These are phyloP conservation scores for Palythoa heliodiscus DNA, from an alignment of 92 coral and sea anemone genomes.

Conservation along the genomic window DNA sequence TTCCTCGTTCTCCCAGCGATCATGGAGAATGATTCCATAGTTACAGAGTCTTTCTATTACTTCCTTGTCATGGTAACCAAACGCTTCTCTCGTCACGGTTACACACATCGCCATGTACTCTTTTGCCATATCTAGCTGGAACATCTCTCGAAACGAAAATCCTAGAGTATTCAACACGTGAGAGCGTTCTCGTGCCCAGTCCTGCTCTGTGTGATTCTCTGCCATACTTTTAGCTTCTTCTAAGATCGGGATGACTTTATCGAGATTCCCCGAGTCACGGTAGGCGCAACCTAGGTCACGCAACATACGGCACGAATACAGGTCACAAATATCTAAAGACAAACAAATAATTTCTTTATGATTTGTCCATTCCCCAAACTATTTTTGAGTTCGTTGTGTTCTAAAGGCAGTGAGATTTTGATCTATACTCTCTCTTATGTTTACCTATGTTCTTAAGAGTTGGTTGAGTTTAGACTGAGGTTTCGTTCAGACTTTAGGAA, in stretches of 20 bases:
- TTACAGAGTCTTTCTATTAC: conserved; percentile 87
- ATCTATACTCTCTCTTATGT: too few relatives aligned
- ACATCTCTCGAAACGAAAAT: conserved; percentile 78
- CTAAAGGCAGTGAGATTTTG: too few relatives aligned
- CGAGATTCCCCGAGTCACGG: conserved; percentile 82
- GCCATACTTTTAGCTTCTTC: conserved; percentile 78
- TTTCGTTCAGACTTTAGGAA: too few relatives aligned
- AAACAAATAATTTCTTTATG: not conserved
- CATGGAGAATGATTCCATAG: conserved; percentile 81
- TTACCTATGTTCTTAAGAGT: too few relatives aligned
- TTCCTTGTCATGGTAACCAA: conserved; percentile 63
- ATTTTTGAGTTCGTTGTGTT: too few relatives aligned
- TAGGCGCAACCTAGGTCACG: conserved; percentile 84
- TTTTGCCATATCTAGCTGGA: conserved; percentile 75
- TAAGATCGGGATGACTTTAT: conserved; percentile 66
- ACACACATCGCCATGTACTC: conserved; percentile 78
- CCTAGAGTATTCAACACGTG: conserved; percentile 70
- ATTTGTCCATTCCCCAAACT: too few relatives aligned
- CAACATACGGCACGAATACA: conserved; percentile 65
- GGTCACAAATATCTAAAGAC: conserved; percentile 12
- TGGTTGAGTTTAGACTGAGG: too few relatives aligned
- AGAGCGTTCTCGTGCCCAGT: conserved; percentile 68
- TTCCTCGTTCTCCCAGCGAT: conserved; percentile 74
- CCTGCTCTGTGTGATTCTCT: conserved; percentile 49
- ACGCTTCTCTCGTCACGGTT: conserved; percentile 66